Percentiles rank a stretch among this genome's conserved stretches.
phyloP scores from a whole-genome alignment of 2,113 vertebrate species.

The Delphinapterus leucas region DNA sequence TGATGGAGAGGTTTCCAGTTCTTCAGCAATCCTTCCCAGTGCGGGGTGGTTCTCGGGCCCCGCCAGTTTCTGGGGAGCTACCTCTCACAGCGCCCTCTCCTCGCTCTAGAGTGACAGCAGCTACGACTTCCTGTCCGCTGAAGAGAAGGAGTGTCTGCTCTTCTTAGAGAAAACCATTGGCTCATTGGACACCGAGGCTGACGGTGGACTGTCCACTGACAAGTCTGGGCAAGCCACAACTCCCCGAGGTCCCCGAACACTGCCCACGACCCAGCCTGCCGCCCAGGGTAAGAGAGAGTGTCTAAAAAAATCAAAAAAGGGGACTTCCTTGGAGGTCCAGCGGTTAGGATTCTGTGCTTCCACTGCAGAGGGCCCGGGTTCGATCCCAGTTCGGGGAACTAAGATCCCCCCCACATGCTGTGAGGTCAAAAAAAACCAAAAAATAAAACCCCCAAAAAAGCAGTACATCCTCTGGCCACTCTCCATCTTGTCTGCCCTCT shows the following conservation, averaged over 20 bases:
- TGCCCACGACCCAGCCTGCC: background rate
- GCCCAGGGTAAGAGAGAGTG: slow-evolving; percentile 68
- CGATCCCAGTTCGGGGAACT: too few relatives aligned
- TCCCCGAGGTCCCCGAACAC: background rate
- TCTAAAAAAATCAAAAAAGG: background rate
- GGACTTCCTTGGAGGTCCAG: too few relatives aligned
- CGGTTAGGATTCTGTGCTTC: too few relatives aligned
- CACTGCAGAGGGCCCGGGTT: too few relatives aligned
- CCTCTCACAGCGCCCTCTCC: background rate
- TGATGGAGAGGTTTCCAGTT: background rate
- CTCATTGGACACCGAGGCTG: slow-evolving; percentile 89
- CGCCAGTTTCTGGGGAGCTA: background rate
- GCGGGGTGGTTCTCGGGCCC: background rate
- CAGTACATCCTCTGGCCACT: background rate
- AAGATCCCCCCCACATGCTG: too few relatives aligned
- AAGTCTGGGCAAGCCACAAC: slow-evolving; percentile 70
- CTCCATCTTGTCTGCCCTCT: background rate
- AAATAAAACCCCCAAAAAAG: background rate
- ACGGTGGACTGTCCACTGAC: slow-evolving; percentile 87
- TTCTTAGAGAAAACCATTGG: slow-evolving; percentile 96
- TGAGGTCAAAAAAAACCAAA: too few relatives aligned
- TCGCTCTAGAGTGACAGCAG: slow-evolving; percentile 86
- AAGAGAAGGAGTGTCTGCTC: slow-evolving; percentile 94
- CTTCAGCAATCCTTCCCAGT: background rate
- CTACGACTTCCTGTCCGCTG: slow-evolving; percentile 91